Conservation (phyloP, 2,797 vertebrate genomes). For the Gadopsis marmoratus region DNA sequence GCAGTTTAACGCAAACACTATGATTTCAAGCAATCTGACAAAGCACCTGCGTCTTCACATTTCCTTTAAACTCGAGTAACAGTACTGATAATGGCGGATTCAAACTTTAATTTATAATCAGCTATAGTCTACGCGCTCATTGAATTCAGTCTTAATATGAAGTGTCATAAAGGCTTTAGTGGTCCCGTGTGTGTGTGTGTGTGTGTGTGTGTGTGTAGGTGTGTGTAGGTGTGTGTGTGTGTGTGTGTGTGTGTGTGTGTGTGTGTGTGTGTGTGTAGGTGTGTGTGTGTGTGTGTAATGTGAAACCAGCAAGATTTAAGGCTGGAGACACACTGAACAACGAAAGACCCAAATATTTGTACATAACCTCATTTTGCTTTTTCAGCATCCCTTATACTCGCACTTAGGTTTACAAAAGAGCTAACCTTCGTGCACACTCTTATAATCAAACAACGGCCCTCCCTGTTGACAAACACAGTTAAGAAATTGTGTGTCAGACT, state of each 20-base stretch:
- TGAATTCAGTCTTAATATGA: neutral
- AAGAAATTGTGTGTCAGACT: conserved; percentile 33
- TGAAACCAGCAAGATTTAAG: conserved; percentile 3
- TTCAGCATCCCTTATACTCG: conserved; percentile 20
- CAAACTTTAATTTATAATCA: neutral
- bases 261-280: conserved; percentile 28
- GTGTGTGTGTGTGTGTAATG: conserved; percentile 8
- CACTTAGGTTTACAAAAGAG: conserved; percentile 35
- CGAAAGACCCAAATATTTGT: conserved; percentile 12
- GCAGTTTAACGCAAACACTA: neutral
- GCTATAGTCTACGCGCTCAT: neutral
- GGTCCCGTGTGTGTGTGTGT: conserved; percentile 34
- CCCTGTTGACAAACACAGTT: conserved; percentile 79
- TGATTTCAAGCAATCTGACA: neutral
- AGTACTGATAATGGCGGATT: neutral
- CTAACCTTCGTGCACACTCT: conserved; percentile 56
- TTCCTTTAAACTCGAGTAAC: neutral
- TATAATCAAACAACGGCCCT: conserved; percentile 63
- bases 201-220: no score
- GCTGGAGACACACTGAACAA: neutral
- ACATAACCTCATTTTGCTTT: conserved; percentile 7
- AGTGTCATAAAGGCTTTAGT: conserved; percentile 60
- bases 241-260: conserved; percentile 30
- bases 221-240: no score
- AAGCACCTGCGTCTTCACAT: neutral